Conservation (phyloP, 2,888 invertebrate genomes). For the Acrobasis consociella region DNA sequence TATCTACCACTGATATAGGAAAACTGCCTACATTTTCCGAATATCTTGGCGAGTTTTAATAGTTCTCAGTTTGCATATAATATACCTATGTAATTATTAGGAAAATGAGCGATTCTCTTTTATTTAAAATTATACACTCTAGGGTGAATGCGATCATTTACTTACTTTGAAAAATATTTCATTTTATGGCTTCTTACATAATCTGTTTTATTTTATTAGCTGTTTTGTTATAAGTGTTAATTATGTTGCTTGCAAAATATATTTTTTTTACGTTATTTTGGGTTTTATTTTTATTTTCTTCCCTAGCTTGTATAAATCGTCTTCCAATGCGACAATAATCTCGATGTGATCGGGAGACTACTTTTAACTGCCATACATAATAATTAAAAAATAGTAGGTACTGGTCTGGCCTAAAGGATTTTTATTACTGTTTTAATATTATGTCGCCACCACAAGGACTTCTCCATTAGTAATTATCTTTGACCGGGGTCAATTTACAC, state of each 20-base stretch:
- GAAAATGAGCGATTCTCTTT: not conserved
- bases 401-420: not conserved
- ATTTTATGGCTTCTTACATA: not conserved
- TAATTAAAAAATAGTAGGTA: not conserved
- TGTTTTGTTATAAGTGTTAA: not conserved
- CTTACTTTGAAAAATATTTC: not conserved
- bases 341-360: conserved; percentile 25
- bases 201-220: not conserved
- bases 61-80: too few species aligned
- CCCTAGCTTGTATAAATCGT: conserved; percentile 39
- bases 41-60: too few species aligned
- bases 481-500: too few species aligned
- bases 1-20: too few species aligned
- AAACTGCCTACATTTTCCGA: too few species aligned
- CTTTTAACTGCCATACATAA: not conserved
- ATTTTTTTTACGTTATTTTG: conserved; percentile 23
- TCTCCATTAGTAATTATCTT: too few species aligned
- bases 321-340: conserved; percentile 58
- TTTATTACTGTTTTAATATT: too few species aligned
- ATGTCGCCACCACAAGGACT: too few species aligned
- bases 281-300: conserved; percentile 26
- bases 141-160: conserved; percentile 1
- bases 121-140: not conserved
- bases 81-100: not conserved
- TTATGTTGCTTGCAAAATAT: conserved; percentile 22